Conservation (phyloP, 1,140 invertebrate genomes). For the Leptinotarsa texana region DNA sequence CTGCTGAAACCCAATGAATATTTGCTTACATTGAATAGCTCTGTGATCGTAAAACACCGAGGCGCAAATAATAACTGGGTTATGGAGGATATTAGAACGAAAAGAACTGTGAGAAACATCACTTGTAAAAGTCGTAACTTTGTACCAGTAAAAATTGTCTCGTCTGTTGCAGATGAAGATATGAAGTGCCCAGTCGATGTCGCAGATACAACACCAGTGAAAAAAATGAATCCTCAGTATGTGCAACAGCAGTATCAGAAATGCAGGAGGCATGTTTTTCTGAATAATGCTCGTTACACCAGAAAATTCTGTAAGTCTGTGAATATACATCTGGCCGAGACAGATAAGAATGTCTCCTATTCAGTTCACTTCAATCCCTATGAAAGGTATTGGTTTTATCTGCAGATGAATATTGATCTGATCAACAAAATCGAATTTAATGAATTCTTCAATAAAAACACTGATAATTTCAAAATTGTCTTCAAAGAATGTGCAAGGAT, state of each 20-base stretch:
- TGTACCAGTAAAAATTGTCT: slow-evolving; percentile 23
- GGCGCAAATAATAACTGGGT: slow-evolving; percentile 43
- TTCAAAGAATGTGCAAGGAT: slow-evolving; percentile 46
- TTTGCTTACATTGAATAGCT: slow-evolving; percentile 25
- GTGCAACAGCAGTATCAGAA: neutral
- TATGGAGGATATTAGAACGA: slow-evolving; percentile 27
- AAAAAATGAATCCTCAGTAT: neutral
- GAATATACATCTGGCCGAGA: neutral
- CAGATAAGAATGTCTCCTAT: slow-evolving; percentile 14
- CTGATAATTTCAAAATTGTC: slow-evolving; percentile 41
- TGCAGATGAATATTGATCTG: slow-evolving; percentile 28
- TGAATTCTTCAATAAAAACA: slow-evolving; percentile 36
- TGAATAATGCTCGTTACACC: slow-evolving; percentile 20
- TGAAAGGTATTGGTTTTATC: slow-evolving; percentile 44
- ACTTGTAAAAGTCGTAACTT: slow-evolving; percentile 18
- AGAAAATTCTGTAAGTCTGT: slow-evolving; percentile 12
- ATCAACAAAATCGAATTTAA: slow-evolving; percentile 38
- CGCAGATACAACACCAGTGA: slow-evolving; percentile 13
- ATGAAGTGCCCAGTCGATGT: slow-evolving; percentile 20
- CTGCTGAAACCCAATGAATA: slow-evolving; percentile 34
- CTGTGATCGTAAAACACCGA: slow-evolving; percentile 25
- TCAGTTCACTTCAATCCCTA: slow-evolving; percentile 39
- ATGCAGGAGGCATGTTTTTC: neutral
- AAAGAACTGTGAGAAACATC: slow-evolving; percentile 14
- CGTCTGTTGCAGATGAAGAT: slow-evolving; percentile 8